Percentiles rank a stretch among this genome's conserved stretches.
Evolutionary conservation across 1,140 invertebrate genomes (phyloP).

Genomic region (Hyles euphorbiae): DNA sequence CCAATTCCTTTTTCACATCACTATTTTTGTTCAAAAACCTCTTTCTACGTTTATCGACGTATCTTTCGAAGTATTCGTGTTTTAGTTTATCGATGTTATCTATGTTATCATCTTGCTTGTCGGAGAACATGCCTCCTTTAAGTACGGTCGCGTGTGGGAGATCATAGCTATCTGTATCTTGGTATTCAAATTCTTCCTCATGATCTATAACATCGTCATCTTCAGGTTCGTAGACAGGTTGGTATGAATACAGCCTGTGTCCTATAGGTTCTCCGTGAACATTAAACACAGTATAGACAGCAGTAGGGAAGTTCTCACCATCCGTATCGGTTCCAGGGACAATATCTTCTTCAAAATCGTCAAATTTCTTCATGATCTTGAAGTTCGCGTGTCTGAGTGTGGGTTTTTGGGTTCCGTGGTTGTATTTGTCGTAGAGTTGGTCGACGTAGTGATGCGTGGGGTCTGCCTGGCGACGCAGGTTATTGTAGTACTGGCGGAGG

Average conservation of each 20-base stretch:
- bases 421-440: conserved; percentile 63
- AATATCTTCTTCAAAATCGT: conserved; percentile 50
- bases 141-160: conserved; percentile 45
- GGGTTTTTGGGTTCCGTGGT: conserved; percentile 53
- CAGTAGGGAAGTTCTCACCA: conserved; percentile 59
- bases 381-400: conserved; percentile 66
- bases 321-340: conserved; percentile 33
- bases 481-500: conserved; percentile 68
- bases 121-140: conserved; percentile 60
- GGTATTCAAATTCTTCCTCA: conserved; percentile 42
- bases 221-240: conserved; percentile 69
- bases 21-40: conserved; percentile 52
- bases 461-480: conserved; percentile 46
- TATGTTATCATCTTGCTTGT: conserved; percentile 33
- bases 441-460: conserved; percentile 50
- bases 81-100: conserved; percentile 61
- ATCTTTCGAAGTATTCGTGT: conserved; percentile 68
- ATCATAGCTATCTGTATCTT: conserved; percentile 30
- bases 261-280: conserved; percentile 65
- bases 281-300: conserved; percentile 67
- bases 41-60: conserved; percentile 62
- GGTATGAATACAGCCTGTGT: conserved; percentile 65
- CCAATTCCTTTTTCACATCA: conserved; percentile 38
- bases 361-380: conserved; percentile 65
- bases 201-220: conserved; percentile 48